Base-by-base conservation (phyloP, 2,888 invertebrate genomes). In the Molorchus minor region DNA sequence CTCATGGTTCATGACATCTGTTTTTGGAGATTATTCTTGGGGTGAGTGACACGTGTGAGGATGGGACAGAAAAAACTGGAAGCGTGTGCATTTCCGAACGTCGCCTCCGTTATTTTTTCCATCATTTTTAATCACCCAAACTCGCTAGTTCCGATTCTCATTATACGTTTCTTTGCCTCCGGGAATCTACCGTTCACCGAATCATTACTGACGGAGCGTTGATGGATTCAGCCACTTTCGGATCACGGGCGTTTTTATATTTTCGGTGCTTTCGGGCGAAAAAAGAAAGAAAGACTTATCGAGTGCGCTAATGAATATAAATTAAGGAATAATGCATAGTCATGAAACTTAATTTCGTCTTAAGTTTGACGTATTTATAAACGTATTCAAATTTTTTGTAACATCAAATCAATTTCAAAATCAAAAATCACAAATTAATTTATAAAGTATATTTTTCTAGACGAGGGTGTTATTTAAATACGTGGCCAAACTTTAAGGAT, bases 161-260 rank as follows among this genome's bases (percentile, higher is more conserved):
- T 52, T 52, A 52, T 30, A 30, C 40, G 52, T 52, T 19, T 52
- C 52, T 41, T 33, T 40, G 41, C 21, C 19, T 20, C 19, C 36
- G 41, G 41, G 41, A 40, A 30, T 25, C 29, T 21, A 12, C 30
- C 30, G 29, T 40, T 30, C 52, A 29, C n/a, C 17, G 41, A 41
- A 52, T 52, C 41, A 16, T 41, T 41, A 30, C 29, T 52, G 52
- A 52, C 52, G 19, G 19, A 15, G 7, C 41, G 52, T 30, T 52
- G 52, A 52, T 52, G 41, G 52, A 52, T 52, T 41, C 40, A 30
- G 52, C 52, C 52, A 52, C 52, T 52, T 52, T 41, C 16, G 10
- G 41, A n/a, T 41, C 30, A 8, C 41, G 29, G 7, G 13, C 15
- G 17, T 13, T 41, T 41, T 29, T 29, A 41, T 30, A 13, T 25